Evolutionary conservation across 2,888 invertebrate species (phyloP).

Genomic region (Drosophila tripunctata): DNA sequence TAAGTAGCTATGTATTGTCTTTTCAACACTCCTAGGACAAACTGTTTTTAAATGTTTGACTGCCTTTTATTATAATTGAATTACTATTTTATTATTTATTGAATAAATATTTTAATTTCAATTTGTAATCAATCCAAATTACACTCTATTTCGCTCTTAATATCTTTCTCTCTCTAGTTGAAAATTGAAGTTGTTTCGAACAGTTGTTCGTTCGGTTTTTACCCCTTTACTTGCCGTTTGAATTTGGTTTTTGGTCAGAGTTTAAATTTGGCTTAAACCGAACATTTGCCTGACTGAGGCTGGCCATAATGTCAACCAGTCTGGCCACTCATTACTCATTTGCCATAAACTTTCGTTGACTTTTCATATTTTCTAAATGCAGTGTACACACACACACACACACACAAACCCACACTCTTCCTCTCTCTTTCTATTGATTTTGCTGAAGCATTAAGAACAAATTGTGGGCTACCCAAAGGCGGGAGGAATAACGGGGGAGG

Average conservation of each 20-base stretch:
- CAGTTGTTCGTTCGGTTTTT: neutral
- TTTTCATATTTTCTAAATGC: conserved; percentile 74
- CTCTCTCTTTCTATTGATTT: conserved; percentile 64
- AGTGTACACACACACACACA: conserved; percentile 27
- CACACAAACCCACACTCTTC: neutral
- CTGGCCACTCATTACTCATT: conserved; percentile 76
- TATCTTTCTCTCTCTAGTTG: neutral
- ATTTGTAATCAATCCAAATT: neutral
- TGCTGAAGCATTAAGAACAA: conserved; percentile 67
- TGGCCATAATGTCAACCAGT: conserved; percentile 58
- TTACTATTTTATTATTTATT: too few relatives aligned
- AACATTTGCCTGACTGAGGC: conserved; percentile 10
- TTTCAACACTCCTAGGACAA: too few relatives aligned
- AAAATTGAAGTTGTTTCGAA: neutral
- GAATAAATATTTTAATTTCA: too few relatives aligned
- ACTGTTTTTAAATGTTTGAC: too few relatives aligned
- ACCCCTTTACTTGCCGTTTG: neutral
- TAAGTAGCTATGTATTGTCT: too few relatives aligned
- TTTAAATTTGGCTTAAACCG: conserved; percentile 7
- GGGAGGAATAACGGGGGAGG: neutral
- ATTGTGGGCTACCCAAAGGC: conserved; percentile 39
- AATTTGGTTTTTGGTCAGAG: conserved; percentile 8
- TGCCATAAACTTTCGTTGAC: conserved; percentile 72
- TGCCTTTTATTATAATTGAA: too few relatives aligned
- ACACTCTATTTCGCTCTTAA: neutral